These are phyloP conservation scores for Epizoanthus rinbou DNA, from an alignment of 92 coral and sea anemone genomes.

Conservation along the genomic window DNA sequence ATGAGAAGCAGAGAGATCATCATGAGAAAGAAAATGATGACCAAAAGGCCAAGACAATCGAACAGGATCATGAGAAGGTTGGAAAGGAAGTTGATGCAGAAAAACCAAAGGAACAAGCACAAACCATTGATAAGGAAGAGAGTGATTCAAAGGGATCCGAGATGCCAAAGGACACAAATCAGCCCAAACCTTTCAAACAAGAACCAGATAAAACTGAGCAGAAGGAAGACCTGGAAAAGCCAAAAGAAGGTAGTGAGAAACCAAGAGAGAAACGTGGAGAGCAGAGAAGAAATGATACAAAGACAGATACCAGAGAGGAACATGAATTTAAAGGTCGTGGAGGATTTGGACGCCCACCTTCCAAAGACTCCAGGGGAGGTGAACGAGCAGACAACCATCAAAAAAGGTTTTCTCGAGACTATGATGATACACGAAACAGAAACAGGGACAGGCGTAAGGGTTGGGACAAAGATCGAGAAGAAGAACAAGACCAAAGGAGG, in stretches of 20 bases:
- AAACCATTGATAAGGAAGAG: neutral
- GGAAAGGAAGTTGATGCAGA: constrained; percentile 17
- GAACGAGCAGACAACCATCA: constrained; percentile 25
- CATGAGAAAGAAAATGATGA: constrained; percentile 1
- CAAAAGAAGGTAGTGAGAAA: constrained; percentile 2
- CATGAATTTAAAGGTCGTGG: constrained; percentile 60
- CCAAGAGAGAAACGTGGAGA: constrained; percentile 24
- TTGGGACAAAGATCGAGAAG: constrained; percentile 18
- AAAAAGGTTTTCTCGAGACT: constrained; percentile 23
- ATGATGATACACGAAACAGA: neutral
- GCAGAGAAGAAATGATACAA: constrained; percentile 37
- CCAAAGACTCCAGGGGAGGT: constrained; percentile 17
- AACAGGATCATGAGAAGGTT: constrained; percentile 8
- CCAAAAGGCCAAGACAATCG: constrained; percentile 1
- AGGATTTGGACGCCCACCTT: constrained; percentile 61
- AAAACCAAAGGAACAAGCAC: constrained; percentile 21
- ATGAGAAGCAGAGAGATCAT: neutral
- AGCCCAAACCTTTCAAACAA: constrained; percentile 21
- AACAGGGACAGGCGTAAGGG: constrained; percentile 5
- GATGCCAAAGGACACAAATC: constrained; percentile 8
- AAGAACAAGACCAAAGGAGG: constrained; percentile 33
- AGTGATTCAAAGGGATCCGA: constrained; percentile 7
- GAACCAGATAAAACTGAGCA: constrained; percentile 19
- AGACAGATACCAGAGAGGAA: constrained; percentile 36
- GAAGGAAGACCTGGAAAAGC: neutral